Conservation (phyloP, 2,113 vertebrate species). For the Brachirus orientalis region DNA sequence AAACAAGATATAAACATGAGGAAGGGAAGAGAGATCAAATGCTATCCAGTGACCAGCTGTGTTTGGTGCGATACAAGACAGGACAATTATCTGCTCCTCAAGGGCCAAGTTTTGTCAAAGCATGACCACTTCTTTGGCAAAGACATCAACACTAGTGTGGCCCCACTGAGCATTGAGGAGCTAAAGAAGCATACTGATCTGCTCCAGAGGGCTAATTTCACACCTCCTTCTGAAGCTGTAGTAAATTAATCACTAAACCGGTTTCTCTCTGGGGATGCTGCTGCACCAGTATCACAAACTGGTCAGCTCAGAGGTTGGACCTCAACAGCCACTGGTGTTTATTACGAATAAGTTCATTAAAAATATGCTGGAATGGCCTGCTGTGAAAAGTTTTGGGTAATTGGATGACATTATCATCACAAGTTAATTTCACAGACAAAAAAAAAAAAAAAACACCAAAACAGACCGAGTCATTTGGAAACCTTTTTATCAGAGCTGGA, state of each 20-base stretch:
- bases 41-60: conserved; percentile 44
- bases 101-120: conserved; percentile 36
- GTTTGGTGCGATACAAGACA: conserved; percentile 39
- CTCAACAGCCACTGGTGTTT: conserved; percentile 51
- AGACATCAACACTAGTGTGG: conserved; percentile 40
- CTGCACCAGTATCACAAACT: conserved; percentile 26
- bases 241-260: conserved; percentile 48
- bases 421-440: conserved; percentile 64
- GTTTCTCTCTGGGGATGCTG: conserved; percentile 21
- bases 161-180: conserved; percentile 35
- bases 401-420: conserved; percentile 66
- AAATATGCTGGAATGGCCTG: conserved; percentile 23
- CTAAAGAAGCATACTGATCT: conserved; percentile 30
- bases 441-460: conserved; percentile 55
- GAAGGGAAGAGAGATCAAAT: conserved; percentile 22
- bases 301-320: conserved; percentile 42
- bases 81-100: conserved; percentile 58
- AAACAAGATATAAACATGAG: no score
- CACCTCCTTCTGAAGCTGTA: conserved; percentile 37
- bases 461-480: conserved; percentile 70
- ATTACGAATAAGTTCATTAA: conserved; percentile 46
- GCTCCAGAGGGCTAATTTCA: conserved; percentile 41
- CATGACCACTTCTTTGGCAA: conserved; percentile 40
- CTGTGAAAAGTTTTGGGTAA: conserved; percentile 57
- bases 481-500: conserved; percentile 59